Evolutionary conservation across 2,888 invertebrate genomes (phyloP).

Genomic region (Copidosoma aretas): DNA sequence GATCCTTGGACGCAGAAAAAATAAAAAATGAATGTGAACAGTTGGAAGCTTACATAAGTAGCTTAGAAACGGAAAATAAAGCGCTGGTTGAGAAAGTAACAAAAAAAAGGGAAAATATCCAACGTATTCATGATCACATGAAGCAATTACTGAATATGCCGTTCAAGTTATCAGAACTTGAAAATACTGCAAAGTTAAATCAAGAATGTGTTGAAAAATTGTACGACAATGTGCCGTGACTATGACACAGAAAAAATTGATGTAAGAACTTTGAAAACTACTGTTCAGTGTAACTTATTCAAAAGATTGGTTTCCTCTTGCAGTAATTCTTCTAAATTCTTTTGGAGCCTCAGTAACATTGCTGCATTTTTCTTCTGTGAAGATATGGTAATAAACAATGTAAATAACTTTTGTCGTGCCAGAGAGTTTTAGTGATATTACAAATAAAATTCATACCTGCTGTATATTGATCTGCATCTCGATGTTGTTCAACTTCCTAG

Average conservation of each 20-base stretch:
- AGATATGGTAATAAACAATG: conserved; percentile 18
- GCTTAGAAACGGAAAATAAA: conserved; percentile 51
- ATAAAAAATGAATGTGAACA: conserved; percentile 47
- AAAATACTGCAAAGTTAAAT: conserved; percentile 32
- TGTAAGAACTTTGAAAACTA: not conserved
- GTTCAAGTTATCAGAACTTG: conserved; percentile 33
- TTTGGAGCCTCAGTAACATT: conserved; percentile 32
- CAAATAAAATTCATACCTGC: conserved; percentile 11
- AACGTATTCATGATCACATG: conserved; percentile 22
- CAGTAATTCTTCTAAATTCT: conserved; percentile 22
- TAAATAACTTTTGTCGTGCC: conserved; percentile 9
- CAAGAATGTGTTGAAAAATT: conserved; percentile 27
- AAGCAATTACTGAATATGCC: conserved; percentile 29
- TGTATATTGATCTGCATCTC: conserved; percentile 33
- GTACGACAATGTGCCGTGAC: conserved; percentile 4
- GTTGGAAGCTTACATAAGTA: conserved; percentile 44
- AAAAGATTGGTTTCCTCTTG: conserved; percentile 20
- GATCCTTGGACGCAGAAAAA: conserved; percentile 49
- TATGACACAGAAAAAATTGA: not conserved
- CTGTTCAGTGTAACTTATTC: conserved; percentile 13
- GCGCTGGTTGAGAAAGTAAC: conserved; percentile 44
- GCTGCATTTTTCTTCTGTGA: conserved; percentile 44
- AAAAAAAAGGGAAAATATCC: conserved; percentile 42
- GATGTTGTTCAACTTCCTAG: conserved; percentile 21
- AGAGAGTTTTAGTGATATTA: not conserved